Evolutionary conservation across 2,797 vertebrate species (phyloP), one percentile per base, ranked within the genome.

Genomic region (Manis javanica): DNA sequence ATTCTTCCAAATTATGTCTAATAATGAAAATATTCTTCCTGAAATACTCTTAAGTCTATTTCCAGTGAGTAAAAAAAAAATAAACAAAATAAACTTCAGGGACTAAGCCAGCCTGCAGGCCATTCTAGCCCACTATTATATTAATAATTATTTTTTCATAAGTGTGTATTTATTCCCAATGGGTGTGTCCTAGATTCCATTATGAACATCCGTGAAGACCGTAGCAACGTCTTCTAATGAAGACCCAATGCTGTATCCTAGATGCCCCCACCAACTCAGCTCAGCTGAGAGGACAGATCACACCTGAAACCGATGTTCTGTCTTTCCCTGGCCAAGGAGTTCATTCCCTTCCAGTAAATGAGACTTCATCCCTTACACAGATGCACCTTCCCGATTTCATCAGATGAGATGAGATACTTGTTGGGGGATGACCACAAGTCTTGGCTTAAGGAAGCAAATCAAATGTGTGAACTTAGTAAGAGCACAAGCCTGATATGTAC

Each of bases 251-350:
- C 96, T 97, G 91, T 97, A 82, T 98, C 97, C 98, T 97, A 97
- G 95, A 97, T 94, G 71, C 96, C 97, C 96, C 85, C 0, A 0
- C 94, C 93, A 53, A 91, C 94, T 96, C 64, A 94, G 97, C 94
- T 95, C 77, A 90, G 97, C 97, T 98, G 97, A 68, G 61, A 93
- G 81, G 96, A 92, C 78, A 89, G 96, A 87, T 98, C 96, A 88
- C 59, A 39, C 94, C 86, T 95, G 59, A 92, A 96, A 96, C 98
- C 98, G 97, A 98, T 98, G 97, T 97, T 96, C 96, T 89, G 84
- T 49, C 94, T 98, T 96, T 81, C 63, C 89, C 74, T 64, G 87
- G 96, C 96, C 85, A 85, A 89, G 92, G 89, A 97, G 95, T 94
- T 89, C 94, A 94, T 95, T 74, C n/a, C 34, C 71, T 75, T 88